Evolutionary conservation across 2,113 vertebrate genomes (phyloP), one percentile per base, ranked within the genome.

Genomic region (Channa argus): DNA sequence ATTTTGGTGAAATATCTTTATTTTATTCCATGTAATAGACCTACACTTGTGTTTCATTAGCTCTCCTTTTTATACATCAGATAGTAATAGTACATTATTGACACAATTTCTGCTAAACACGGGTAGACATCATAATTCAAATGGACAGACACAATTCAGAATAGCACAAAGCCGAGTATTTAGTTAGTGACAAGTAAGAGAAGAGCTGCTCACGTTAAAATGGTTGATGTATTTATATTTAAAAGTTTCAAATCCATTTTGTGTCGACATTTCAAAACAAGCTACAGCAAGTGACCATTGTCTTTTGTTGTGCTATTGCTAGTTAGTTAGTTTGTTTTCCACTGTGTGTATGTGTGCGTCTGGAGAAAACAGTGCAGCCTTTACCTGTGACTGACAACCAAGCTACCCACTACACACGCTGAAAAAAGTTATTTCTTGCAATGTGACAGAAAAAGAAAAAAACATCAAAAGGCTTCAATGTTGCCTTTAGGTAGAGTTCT

Each of bases 21-120:
- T 96, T 93, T 91, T 90, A 91, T 95, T 96, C 92, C 92, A 93
- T 92, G 95, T 94, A 94, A 94, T 94, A 91, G 82, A 81, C 86
- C 91, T 85, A 96, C 95, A 96, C 86, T 94, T 95, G 93, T 94
- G 94, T 94, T 89, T 92, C 84, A 83, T 90, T 89, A 87, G 90
- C 90, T 90, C 87, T 93, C 82, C 85, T 88, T 91, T 93, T 94
- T 94, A 92, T 94, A 96, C 95, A 95, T 93, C 95, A 95, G 95
- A 93, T 95, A 95, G 84, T 94, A 95, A 94, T 93, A 94, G 88
- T 93, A 94, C 91, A 92, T 94, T 95, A 95, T 94, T 95, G 95
- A 96, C 95, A 95, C 94, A 92, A 94, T 95, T 91, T 91, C 89
- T 79, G 94, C 96, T 96, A 96, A 96, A 96, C 95, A 96, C 95